Base-by-base conservation (phyloP, 1,140 invertebrate species). In the Bathynomus jamesi region DNA sequence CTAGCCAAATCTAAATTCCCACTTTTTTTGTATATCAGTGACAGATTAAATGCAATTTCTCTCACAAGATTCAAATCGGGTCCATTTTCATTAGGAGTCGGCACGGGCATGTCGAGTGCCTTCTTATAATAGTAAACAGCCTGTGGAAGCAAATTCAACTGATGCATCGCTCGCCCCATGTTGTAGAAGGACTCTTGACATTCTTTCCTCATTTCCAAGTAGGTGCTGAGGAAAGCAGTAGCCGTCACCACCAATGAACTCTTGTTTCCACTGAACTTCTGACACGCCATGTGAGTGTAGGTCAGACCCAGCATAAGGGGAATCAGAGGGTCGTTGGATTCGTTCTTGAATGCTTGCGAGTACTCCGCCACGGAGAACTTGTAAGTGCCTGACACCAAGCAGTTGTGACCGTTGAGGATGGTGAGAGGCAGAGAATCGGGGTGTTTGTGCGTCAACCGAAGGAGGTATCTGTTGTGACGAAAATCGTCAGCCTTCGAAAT, bases 171-270 rank as follows among this genome's bases (percentile, higher is more conserved):
- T 78, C 96, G 84, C 2, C 90, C 96, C 30, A 95, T 85, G 80
- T 99, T 99, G 79, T 96, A 99, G 78, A 88, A 88, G 1, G 88
- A 84, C 84, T 99, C 96, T 81, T 97, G 94, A 80, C 87, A 89
- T 78, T 87, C 85, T 63, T 90, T 91, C 72, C 95, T 83, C 40
- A 91, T 79, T 72, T 91, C 87, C 46, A 87, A 83, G 82, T 98
- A 98, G 66, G 86, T 87, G 76, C 75, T 70, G 28, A 78, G 66
- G 61, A 78, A 78, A 5, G 75, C 77, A 64, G 69, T 71, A 74
- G 78, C 79, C 75, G 93, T 91, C 25, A 87, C 84, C 40, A 92
- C 87, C 1, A 94, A 84, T 24, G 89, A 88, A 81, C 93, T 88
- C 80, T 93, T 93, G 77, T 92, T 91, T 0, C 88, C 85, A 0